A percentile compares a stretch with the other conserved stretches of the same genome.
Conservation (phyloP, 2,797 vertebrate species). For the Pteronotus mesoamericanus region DNA sequence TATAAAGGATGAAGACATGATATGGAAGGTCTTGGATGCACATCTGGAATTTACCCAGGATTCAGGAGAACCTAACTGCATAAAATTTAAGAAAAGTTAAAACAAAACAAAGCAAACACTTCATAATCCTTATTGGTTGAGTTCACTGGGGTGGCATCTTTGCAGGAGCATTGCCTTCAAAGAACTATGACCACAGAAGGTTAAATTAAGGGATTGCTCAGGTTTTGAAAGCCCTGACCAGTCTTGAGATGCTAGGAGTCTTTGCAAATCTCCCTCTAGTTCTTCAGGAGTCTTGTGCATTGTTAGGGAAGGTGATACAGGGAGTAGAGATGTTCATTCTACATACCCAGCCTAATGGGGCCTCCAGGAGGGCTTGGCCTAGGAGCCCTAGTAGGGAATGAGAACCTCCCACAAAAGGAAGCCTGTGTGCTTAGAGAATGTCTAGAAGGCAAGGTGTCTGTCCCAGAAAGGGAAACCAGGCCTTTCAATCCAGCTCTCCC, state of each 20-base stretch:
- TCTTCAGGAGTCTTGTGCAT: background rate
- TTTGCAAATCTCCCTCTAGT: background rate
- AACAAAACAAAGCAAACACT: background rate
- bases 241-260: background rate
- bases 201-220: background rate
- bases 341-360: too few species aligned
- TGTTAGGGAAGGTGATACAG: background rate
- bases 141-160: background rate
- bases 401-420: background rate
- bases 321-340: background rate
- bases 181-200: background rate
- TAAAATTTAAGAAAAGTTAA: background rate
- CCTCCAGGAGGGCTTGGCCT: background rate
- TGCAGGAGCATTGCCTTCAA: background rate
- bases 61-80: background rate
- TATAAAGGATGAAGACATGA: background rate
- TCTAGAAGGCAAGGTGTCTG: background rate
- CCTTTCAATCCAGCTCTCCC: background rate
- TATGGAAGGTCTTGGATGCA: background rate
- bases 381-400: background rate
- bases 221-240: background rate
- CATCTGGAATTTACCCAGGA: background rate
- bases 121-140: background rate
- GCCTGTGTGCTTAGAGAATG: background rate
- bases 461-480: background rate